Base-by-base conservation (phyloP, 2,113 vertebrate genomes). In the Orientallactaga bullata region DNA sequence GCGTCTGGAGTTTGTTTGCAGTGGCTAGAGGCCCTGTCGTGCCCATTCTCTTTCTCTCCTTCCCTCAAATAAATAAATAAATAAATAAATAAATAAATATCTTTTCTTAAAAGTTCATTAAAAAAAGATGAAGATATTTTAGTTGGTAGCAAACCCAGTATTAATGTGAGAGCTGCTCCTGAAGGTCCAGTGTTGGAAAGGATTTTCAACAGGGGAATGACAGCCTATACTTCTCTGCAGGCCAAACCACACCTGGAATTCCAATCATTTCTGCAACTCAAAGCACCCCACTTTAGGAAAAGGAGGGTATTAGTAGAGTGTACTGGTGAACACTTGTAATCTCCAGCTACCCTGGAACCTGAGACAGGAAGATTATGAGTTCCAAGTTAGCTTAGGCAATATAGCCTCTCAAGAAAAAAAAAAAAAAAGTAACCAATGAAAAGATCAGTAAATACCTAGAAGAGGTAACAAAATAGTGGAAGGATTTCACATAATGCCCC, bases 141-240 rank as follows among this genome's bases (percentile, higher is more conserved):
- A 28, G 16, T 9, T 72, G 77, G 85, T 32, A 93, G 55, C 35
- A 88, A 95, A 26, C 18, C 51, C 69, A 92, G n/a, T 89, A 85
- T 71, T 26, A 63, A 47, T 68, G 30, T 39, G 72, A 88, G n/a
- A 85, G 47, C 26, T 90, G n/a, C 18, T 71, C 37, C 1, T n/a
- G 65, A 94, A 87, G 20, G 35, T 71, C 76, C 16, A 61, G 30
- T 51, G 24, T 55, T 42, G 60, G 68, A 94, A 96, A 96, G 93
- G 65, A 87, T 77, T 94, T n/a, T 91, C 71, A 85, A n/a, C 12
- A 90, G 42, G 42, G 16, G 37, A 94, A 28, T 61, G 26, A 96
- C 0, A 88, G 35, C 35, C n/a, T 91, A 32, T 17, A 39, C 26
- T 42, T 85, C 12, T 89, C 5, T 82, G 39, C 32, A 72, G 42